phyloP scores from a whole-genome alignment of 1,140 invertebrate genomes.

The Caenorhabditis remanei region DNA sequence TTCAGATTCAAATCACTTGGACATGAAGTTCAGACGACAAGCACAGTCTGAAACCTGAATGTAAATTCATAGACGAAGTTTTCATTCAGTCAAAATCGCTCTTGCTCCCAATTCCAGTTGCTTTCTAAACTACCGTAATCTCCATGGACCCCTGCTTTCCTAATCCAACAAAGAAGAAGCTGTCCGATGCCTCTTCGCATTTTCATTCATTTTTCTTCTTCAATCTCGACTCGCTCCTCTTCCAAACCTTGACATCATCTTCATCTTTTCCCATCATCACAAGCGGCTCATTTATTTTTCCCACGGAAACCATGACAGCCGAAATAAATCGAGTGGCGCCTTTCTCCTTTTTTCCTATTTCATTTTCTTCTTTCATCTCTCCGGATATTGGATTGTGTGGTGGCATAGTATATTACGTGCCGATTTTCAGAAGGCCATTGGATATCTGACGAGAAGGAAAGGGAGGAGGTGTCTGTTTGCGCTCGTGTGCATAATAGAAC shows the following conservation, averaged over 20 bases:
- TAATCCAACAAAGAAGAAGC: not conserved
- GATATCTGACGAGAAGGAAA: not conserved
- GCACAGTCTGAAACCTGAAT: too few species aligned
- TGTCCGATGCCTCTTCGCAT: not conserved
- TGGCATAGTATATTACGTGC: constrained; percentile 50
- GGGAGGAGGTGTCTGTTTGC: constrained; percentile 49
- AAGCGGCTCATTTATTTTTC: constrained; percentile 54
- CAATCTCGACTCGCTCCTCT: not conserved
- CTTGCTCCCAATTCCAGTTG: too few species aligned
- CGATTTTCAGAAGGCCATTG: constrained; percentile 35
- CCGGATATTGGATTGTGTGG: constrained; percentile 52
- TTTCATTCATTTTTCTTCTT: constrained; percentile 5
- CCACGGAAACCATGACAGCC: constrained; percentile 53
- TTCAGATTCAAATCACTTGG: too few species aligned
- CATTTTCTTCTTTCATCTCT: not conserved
- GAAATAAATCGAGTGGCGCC: constrained; percentile 48
- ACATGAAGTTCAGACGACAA: too few species aligned
- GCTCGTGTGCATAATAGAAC: constrained; percentile 39
- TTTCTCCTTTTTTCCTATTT: not conserved
- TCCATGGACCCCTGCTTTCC: not conserved
- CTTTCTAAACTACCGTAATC: not conserved
- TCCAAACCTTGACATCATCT: constrained; percentile 26
- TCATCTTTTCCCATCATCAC: constrained; percentile 41
- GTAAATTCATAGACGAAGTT: too few species aligned
- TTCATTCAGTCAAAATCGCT: too few species aligned